These are phyloP conservation scores for Erpobdella octoculata DNA, from an alignment of 2,888 invertebrate species.

Conservation along the genomic window DNA sequence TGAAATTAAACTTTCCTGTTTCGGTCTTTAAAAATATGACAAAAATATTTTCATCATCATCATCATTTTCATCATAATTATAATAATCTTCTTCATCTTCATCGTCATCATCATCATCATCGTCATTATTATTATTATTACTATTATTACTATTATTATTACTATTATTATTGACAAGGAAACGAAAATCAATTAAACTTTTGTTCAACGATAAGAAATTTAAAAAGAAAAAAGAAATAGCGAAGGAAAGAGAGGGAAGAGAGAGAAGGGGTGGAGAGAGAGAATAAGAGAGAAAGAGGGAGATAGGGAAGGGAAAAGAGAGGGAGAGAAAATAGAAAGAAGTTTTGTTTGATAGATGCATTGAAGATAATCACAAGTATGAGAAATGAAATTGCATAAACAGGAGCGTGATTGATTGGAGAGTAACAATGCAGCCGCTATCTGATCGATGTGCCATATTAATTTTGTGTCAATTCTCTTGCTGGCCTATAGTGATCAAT, in stretches of 20 bases:
- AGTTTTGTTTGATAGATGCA: background rate
- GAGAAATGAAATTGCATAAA: conserved; percentile 6
- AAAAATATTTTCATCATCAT: too few species aligned
- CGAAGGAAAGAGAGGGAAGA: background rate
- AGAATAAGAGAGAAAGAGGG: background rate
- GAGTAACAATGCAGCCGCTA: conserved; percentile 5
- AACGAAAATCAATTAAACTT: too few species aligned
- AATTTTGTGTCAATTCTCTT: conserved; percentile 8
- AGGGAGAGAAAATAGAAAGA: background rate
- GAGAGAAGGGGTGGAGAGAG: background rate
- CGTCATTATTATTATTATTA: too few species aligned
- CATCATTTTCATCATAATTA: too few species aligned
- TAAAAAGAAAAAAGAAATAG: background rate
- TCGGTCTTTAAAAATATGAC: too few species aligned
- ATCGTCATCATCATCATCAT: too few species aligned
- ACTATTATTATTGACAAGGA: too few species aligned
- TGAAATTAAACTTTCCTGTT: too few species aligned
- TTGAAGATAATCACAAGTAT: conserved; percentile 4
- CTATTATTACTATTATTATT: too few species aligned
- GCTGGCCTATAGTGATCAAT: background rate
- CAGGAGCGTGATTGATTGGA: background rate
- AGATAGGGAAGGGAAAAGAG: background rate
- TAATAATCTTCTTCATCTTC: too few species aligned
- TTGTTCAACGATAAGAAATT: background rate
- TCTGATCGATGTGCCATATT: conserved; percentile 1